Base-by-base conservation (phyloP, 2,888 invertebrate genomes). In the Parnassius glacialis region DNA sequence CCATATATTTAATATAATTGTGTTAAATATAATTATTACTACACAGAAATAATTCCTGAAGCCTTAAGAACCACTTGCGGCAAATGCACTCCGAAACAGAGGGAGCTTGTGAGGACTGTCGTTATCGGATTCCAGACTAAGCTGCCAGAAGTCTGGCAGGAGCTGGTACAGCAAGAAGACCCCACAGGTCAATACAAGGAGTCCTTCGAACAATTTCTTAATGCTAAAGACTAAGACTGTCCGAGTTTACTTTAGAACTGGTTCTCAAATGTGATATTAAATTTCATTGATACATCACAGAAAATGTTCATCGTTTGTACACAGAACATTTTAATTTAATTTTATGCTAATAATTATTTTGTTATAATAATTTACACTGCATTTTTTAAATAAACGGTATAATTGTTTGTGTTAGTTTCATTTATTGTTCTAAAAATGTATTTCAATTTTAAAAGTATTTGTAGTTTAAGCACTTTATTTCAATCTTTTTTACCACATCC, bases 131-230 rank as follows among this genome's bases (percentile, higher is more conserved):
- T 96, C 73, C 92, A 94, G 68, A 86, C 93, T 41, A 92, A 95
- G 64, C 93, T 94, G 67, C 93, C 94, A 0, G 92, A 93, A 0
- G 80, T 93, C 70, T 96, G 95, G 94, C 83, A 92, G 2, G 81
- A 92, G 65, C 85, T 96, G 16, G 92, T 93, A 68, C 83, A 85
- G 57, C 94, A 95, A 78, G 95, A 94, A 77, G 96, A 96, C 81
- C 94, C 94, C 5, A 85, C 92, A 0, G 93, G 93, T 16, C 72
- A 90, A 62, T 95, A 94, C 91, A 92, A 91, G 68, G 84, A 84
- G 64, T 89, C 90, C 67, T 95, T 95, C 80, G 83, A 92, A 45
- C 82, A 85, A 10, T 90, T 91, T 75, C 65, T 90, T 3, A 71
- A 74, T 3, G 70, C 66, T 2, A 64, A 75, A 0, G 71, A 85